Evolutionary conservation across 1,140 invertebrate species (phyloP).

Genomic region (Drosophila pandora): DNA sequence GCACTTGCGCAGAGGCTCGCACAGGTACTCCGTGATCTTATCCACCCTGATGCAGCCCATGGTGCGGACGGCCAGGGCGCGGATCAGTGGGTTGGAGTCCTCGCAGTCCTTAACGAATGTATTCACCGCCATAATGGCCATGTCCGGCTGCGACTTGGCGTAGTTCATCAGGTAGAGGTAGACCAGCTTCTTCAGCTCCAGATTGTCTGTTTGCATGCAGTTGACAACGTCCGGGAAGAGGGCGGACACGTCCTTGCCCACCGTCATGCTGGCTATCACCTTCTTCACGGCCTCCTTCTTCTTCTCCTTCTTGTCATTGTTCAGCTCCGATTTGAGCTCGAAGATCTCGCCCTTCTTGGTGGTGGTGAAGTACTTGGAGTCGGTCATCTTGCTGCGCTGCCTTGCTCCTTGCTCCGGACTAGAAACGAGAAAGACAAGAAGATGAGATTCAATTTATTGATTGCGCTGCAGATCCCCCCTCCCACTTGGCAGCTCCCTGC

Average conservation of each 20-base stretch:
- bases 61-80: slow-evolving; percentile 98
- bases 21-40: slow-evolving; percentile 99
- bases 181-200: slow-evolving; percentile 99
- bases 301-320: slow-evolving; percentile 99
- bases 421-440: neutral
- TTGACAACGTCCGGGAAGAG: slow-evolving; percentile 99
- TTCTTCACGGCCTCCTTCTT: slow-evolving; percentile 99
- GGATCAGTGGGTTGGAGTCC: slow-evolving; percentile 99
- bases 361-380: slow-evolving; percentile 99
- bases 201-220: slow-evolving; percentile 99
- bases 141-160: slow-evolving; percentile 99
- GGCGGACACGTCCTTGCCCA: slow-evolving; percentile 97
- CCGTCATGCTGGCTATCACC: slow-evolving; percentile 99
- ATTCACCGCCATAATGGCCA: slow-evolving; percentile 99
- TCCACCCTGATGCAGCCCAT: slow-evolving; percentile 99
- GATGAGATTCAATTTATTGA: slow-evolving; percentile 26
- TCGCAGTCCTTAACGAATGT: slow-evolving; percentile 99
- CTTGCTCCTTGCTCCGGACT: slow-evolving; percentile 29
- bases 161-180: slow-evolving; percentile 99
- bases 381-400: slow-evolving; percentile 91
- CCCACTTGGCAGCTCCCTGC: neutral
- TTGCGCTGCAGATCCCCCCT: neutral
- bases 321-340: slow-evolving; percentile 99
- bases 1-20: slow-evolving; percentile 99
- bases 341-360: slow-evolving; percentile 99